Conservation (phyloP, 2,888 invertebrate species). For the Pachymerium ferrugineum region DNA sequence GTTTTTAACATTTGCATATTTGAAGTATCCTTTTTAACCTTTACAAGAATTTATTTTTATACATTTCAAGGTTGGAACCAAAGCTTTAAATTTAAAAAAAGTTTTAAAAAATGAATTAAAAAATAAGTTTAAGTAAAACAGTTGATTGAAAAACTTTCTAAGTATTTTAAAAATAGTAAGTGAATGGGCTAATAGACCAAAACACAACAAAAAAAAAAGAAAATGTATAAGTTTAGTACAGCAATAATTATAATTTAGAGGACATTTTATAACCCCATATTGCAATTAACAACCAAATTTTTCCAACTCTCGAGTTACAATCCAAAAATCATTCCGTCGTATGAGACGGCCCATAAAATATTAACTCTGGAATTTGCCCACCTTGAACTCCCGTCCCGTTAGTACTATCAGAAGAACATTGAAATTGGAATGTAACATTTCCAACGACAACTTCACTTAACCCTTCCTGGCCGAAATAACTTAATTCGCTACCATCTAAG, state of each 20-base stretch:
- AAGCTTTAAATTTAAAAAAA: no score
- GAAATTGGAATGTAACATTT: conserved; percentile 92
- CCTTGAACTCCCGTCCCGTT: conserved; percentile 97
- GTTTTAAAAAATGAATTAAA: no score
- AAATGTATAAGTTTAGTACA: no score
- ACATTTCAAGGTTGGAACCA: no score
- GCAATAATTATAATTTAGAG: no score
- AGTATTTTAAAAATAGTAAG: no score
- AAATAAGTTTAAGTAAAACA: no score
- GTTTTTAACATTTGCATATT: background rate
- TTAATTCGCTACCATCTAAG: conserved; percentile 85
- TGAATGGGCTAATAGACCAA: no score
- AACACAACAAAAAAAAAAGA: no score
- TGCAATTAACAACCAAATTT: background rate
- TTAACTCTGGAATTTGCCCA: conserved; percentile 93
- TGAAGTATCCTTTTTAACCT: background rate
- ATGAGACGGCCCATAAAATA: conserved; percentile 83
- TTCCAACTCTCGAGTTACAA: background rate
- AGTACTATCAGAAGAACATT: conserved; percentile 93
- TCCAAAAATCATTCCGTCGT: conserved; percentile 34
- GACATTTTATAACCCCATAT: no score
- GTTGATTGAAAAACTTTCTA: no score
- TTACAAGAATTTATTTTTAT: no score
- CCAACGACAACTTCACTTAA: conserved; percentile 90
- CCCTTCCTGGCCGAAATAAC: conserved; percentile 96